Conservation (phyloP, 2,797 vertebrate genomes). For the Sebastes dallii region DNA sequence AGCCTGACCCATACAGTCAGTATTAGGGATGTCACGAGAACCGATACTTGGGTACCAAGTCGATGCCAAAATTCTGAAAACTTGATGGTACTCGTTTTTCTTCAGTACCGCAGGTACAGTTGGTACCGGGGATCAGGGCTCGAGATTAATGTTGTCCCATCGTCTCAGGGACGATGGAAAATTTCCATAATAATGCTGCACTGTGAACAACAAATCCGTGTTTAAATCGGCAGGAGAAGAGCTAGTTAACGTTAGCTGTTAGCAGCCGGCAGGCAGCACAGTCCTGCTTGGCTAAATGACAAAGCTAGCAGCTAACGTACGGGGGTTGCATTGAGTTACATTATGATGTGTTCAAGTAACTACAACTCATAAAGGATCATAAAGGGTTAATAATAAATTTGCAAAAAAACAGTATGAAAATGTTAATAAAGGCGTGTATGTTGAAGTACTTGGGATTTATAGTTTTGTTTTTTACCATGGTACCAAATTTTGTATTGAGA, state of each 20-base stretch:
- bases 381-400: not conserved
- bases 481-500: not conserved
- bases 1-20: not conserved
- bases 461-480: not conserved
- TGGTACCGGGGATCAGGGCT: not conserved
- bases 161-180: rapidly evolving
- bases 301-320: rapidly evolving
- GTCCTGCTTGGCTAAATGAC: not conserved
- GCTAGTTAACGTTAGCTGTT: not conserved
- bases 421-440: not conserved
- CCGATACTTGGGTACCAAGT: not conserved
- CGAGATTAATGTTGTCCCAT: not conserved
- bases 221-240: not conserved
- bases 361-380: too few species aligned
- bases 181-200: not conserved
- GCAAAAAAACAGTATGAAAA: not conserved
- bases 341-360: too few species aligned
- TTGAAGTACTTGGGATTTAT: not conserved
- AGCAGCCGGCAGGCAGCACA: not conserved
- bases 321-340: not conserved
- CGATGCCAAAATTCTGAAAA: not conserved
- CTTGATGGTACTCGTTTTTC: not conserved
- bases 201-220: too few species aligned
- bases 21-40: not conserved
- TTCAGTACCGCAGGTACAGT: not conserved